Evolutionary conservation across 2,113 vertebrate species (phyloP).

Genomic region (Cyrtonyx montezumae): DNA sequence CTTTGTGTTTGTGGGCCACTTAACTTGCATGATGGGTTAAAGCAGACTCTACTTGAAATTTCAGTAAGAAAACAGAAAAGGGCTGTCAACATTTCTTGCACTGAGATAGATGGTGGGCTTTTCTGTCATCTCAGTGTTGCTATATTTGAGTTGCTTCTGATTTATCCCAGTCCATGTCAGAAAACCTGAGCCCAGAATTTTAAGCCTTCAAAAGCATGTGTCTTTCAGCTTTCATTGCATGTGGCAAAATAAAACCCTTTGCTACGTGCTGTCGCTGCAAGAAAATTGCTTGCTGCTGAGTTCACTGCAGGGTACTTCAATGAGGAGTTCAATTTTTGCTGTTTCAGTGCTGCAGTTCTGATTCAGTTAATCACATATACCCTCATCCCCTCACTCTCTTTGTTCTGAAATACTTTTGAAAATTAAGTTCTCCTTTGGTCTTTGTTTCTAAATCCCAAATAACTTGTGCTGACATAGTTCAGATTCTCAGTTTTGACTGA

Average conservation of each 20-base stretch:
- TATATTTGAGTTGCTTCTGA: background rate
- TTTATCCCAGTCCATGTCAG: background rate
- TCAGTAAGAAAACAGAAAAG: background rate
- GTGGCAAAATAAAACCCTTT: background rate
- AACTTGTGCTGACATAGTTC: conserved; percentile 4
- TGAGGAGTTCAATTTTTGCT: background rate
- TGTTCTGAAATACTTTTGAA: conserved; percentile 32
- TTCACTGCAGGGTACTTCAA: background rate
- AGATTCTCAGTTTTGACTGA: conserved; percentile 49
- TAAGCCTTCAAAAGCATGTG: background rate
- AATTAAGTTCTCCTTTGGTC: conserved; percentile 12
- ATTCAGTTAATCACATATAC: background rate
- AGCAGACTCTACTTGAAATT: background rate
- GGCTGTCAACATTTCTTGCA: background rate
- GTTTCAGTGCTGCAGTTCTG: background rate
- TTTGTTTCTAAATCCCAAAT: conserved; percentile 50
- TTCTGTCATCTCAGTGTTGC: background rate
- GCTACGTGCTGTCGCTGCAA: background rate
- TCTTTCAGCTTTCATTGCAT: background rate
- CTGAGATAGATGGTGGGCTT: background rate
- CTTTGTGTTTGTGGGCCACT: background rate
- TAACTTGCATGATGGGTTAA: background rate
- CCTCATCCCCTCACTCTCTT: background rate
- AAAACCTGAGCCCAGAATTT: background rate
- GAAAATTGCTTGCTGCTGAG: background rate